Conservation (phyloP, 2,113 vertebrate species). For the Philantomba maxwellii region DNA sequence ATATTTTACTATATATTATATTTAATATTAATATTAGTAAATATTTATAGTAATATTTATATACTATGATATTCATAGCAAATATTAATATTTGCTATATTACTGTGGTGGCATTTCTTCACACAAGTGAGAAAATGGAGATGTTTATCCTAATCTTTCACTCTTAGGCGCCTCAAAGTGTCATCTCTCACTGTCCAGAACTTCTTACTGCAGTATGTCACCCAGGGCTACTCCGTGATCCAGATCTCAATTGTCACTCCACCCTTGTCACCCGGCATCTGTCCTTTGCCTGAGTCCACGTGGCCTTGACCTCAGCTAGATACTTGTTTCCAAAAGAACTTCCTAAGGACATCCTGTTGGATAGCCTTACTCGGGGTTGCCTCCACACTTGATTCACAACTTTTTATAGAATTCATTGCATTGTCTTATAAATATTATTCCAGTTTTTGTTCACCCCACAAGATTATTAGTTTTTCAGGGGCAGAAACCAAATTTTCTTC, state of each 20-base stretch:
- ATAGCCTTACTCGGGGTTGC: neutral
- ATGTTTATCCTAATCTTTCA: neutral
- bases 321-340: neutral
- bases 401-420: neutral
- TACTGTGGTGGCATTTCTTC: neutral
- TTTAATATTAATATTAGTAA: neutral
- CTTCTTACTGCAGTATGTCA: neutral
- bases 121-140: neutral
- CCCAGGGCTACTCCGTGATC: neutral
- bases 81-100: neutral
- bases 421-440: neutral
- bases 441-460: neutral
- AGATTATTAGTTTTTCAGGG: too few relatives aligned
- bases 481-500: neutral
- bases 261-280: neutral
- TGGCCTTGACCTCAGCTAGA: neutral
- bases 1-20: neutral
- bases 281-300: rapidly evolving
- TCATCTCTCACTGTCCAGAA: neutral
- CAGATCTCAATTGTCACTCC: neutral
- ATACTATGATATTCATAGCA: neutral
- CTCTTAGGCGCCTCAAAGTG: neutral
- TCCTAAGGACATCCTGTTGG: neutral
- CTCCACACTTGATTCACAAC: neutral
- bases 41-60: neutral